These are phyloP conservation scores for Mormyrus hasselquistii DNA, from an alignment of 2,797 vertebrate species.

Conservation along the genomic window DNA sequence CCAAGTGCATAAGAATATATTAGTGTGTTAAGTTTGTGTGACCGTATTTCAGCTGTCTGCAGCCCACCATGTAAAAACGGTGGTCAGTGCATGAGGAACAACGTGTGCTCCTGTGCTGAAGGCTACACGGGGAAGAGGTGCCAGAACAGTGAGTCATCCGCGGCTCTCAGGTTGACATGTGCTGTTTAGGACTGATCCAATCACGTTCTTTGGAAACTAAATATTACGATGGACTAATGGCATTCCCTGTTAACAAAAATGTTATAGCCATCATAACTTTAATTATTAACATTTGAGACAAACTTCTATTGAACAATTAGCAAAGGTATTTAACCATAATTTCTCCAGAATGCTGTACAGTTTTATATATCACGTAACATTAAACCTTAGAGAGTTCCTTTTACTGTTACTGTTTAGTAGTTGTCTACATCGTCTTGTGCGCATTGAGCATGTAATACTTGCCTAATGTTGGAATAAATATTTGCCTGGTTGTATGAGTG, in stretches of 20 bases:
- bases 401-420: background rate
- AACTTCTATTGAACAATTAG: background rate
- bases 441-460: background rate
- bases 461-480: background rate
- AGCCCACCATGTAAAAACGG: slow-evolving; percentile 86
- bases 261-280: background rate
- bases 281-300: background rate
- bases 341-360: background rate
- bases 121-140: slow-evolving; percentile 79
- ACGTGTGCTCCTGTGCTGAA: slow-evolving; percentile 77
- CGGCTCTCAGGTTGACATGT: background rate
- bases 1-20: background rate
- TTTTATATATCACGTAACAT: background rate
- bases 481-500: background rate
- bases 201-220: background rate
- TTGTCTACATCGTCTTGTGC: background rate
- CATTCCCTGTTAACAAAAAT: background rate
- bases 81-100: slow-evolving; percentile 82
- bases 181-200: background rate
- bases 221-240: background rate
- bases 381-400: background rate
- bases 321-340: background rate
- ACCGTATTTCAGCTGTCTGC: slow-evolving; percentile 72
- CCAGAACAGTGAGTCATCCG: slow-evolving; percentile 74
- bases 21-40: background rate